Base-by-base conservation (phyloP, 2,113 vertebrate species). In the Takifugu flavidus region DNA sequence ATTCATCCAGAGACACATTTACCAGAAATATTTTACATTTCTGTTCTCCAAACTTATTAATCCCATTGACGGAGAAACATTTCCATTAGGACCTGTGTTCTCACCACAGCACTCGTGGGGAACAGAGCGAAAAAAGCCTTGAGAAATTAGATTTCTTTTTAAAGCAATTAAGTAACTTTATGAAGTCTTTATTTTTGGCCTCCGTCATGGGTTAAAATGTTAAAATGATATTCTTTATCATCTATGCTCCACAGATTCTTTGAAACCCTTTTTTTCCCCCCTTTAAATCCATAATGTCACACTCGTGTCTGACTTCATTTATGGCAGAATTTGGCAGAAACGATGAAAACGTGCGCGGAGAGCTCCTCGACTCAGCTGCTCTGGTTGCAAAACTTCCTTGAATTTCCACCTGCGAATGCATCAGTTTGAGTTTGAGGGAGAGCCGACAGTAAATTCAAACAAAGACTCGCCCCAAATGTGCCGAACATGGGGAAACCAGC, bases 71-170 rank as follows among this genome's bases (percentile, higher is more conserved):
- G 54, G 49, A 61, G 28, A 77, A 77, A 80, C 69, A 74, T 78
- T 76, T 82, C 75, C 70, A 39, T 82, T 72, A 79, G 81, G 72
- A 83, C 50, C 67, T 49, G 63, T 77, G 75, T 77, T 88, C 75
- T 88, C 85, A 85, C 82, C 83, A 73, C 59, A 49, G 75, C 59
- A 53, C 76, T 84, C 63, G 65, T 82, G 74, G 82, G 79, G 64
- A 63, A 77, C 43, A 39, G 25, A 76, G 51, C 59, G 44, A 77
- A 74, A 83, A 61, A 66, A 70, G 14, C 12, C 58, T 72, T 59
- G 39, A 62, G 72, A 86, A 80, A 83, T 71, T 79, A 82, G 79
- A 74, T 72, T 70, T 49, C 63, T 59, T 20, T 80, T 83, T 72
- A 67, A 80, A 70, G 55, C 46, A 51, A 59, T 65, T 26, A 20